Conservation (phyloP, 2,113 vertebrate genomes). For the Probosciger aterrimus region DNA sequence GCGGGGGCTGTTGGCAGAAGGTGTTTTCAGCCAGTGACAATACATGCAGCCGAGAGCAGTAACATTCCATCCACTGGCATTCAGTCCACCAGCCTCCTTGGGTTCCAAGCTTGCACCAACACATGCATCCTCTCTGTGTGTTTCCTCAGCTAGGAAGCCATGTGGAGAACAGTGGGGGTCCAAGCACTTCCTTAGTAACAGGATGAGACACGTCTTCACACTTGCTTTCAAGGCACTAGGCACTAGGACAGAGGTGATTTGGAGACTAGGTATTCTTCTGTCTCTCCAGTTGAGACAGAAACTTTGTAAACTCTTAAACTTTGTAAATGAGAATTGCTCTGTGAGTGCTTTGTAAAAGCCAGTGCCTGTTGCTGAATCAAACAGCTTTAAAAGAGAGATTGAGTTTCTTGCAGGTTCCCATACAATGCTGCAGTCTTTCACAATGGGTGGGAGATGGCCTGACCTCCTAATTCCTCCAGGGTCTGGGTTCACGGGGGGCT, state of each 20-base stretch:
- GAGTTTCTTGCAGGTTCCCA: not conserved
- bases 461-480: not conserved
- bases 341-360: not conserved
- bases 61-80: not conserved
- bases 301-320: not conserved
- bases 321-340: not conserved
- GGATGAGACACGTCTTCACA: not conserved
- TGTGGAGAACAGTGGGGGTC: not conserved
- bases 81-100: not conserved
- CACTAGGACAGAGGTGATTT: not conserved
- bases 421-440: not conserved
- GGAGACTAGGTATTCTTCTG: not conserved
- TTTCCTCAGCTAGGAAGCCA: not conserved
- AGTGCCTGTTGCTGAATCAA: not conserved
- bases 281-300: not conserved
- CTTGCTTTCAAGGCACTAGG: not conserved
- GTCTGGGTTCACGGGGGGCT: not conserved
- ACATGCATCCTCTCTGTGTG: not conserved
- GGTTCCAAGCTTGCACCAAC: not conserved
- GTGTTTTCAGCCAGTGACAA: not conserved
- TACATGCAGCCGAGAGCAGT: not conserved
- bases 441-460: rapidly evolving
- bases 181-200: not conserved
- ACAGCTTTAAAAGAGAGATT: not conserved
- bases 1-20: not conserved